Evolutionary conservation across 1,140 invertebrate genomes (phyloP).

Genomic region (Bemisia tabaci): DNA sequence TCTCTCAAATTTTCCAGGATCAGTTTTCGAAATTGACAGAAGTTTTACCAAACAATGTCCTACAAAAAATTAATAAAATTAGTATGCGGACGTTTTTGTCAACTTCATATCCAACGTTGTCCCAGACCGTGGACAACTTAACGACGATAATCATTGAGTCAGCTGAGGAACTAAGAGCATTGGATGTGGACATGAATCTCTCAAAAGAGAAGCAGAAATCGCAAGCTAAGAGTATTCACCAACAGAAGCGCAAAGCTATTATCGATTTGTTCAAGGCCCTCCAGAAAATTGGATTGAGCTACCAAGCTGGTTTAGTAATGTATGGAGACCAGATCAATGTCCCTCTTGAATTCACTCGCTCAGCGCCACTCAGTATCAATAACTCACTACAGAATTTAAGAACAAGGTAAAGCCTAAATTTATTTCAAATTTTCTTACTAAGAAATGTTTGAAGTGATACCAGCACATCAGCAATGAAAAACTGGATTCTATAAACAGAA

Average conservation of each 20-base stretch:
- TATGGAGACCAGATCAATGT: constrained; percentile 8
- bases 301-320: constrained; percentile 51
- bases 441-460: too few relatives aligned
- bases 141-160: constrained; percentile 47
- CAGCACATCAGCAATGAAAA: too few relatives aligned
- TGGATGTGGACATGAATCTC: constrained; percentile 41
- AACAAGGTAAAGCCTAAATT: constrained; percentile 29
- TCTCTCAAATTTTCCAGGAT: not conserved
- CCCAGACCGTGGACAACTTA: constrained; percentile 46
- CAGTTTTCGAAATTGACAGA: not conserved
- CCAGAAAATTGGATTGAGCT: constrained; percentile 57
- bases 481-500: too few relatives aligned
- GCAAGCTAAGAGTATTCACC: constrained; percentile 64
- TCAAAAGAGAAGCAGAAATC: constrained; percentile 62
- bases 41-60: constrained; percentile 19
- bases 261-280: constrained; percentile 72
- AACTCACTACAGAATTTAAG: constrained; percentile 36
- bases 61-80: constrained; percentile 43
- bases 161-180: constrained; percentile 38
- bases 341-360: constrained; percentile 27
- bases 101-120: constrained; percentile 39
- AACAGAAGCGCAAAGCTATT: constrained; percentile 67
- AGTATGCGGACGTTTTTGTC: constrained; percentile 43
- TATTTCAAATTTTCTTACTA: too few relatives aligned
- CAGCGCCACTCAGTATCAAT: constrained; percentile 44